phyloP scores from a whole-genome alignment of 2,888 invertebrate genomes.

The Ephialtes manifestator region DNA sequence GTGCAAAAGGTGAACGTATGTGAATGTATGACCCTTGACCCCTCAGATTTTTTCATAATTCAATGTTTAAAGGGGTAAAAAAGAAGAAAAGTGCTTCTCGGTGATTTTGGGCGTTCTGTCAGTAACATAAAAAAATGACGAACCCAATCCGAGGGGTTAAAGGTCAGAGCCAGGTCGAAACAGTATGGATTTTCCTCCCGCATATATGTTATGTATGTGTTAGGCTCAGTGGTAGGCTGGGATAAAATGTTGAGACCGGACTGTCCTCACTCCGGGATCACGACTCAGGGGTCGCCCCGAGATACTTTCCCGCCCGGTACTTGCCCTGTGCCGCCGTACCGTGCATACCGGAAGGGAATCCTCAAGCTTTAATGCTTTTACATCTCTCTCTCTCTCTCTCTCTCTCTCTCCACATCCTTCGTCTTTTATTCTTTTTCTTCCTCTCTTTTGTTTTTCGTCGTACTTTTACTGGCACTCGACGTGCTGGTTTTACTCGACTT shows the following conservation, averaged over 20 bases:
- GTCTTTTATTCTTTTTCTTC: not conserved
- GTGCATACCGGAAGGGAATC: slow-evolving; percentile 54
- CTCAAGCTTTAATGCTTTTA: slow-evolving; percentile 11
- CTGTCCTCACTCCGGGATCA: slow-evolving; percentile 58
- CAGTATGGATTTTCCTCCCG: not conserved
- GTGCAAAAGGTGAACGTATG: no score
- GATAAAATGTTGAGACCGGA: slow-evolving; percentile 39
- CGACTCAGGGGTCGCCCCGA: slow-evolving; percentile 45
- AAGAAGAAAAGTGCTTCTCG: no score
- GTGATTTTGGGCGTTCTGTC: no score
- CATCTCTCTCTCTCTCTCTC: not conserved
- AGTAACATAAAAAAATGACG: no score
- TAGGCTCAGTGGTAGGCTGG: not conserved
- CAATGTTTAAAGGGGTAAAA: no score
- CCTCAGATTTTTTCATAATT: no score
- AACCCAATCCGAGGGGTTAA: no score
- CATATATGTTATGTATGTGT: not conserved
- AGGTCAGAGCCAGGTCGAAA: no score
- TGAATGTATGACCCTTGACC: no score
- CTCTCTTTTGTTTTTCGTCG: not conserved
- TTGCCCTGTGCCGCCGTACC: slow-evolving; percentile 14
- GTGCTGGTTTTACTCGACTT: no score
- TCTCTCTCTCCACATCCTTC: not conserved
- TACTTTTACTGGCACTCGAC: no score
- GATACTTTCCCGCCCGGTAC: slow-evolving; percentile 37